Base-by-base conservation (phyloP, 2,113 vertebrate species). In the Thalassarche chlororhynchos region DNA sequence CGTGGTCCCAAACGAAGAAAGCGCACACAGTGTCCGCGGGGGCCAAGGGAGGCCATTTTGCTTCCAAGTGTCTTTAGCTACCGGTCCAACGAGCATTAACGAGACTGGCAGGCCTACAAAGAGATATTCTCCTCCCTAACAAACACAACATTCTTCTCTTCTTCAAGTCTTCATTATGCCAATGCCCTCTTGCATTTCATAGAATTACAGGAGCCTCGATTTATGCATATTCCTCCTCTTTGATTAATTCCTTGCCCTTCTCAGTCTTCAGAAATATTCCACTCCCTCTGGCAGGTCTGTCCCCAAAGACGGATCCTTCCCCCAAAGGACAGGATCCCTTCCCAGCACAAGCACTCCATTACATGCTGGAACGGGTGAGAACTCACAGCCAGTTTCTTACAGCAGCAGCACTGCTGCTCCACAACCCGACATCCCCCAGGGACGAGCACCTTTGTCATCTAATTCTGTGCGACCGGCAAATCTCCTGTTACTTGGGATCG, bases 381-480 rank as follows among this genome's bases (percentile, higher is more conserved):
- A 21, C 47, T 15, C 5, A 24, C 23, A 46, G 54, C 9, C n/a
- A 14, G 51, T 25, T 24, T 23, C 23, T 12, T 3, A 6, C 25
- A 55, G 65, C 58, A 77, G 46, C 28, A 40, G 68, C 44, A 12
- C 42, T 32, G 46, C 55, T 23, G 60, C 68, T 60, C 38, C 38
- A 31, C 34, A 7, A 7, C 36, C 17, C 3, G 0, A 36, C 10
- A 16, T 2, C 18, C 10, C 14, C 21, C 12, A 1, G 18, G 62
- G 29, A 26, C 11, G 1, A 40, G 46, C 55, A 14, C 25, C 74
- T 65, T 17, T 3, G 0, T 10, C 16, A 32, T 14, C 83, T 3
- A n/a, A 29, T 12, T 3, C 68, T 17, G 21, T 4, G 14, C 6
- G 8, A n/a, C 18, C 12, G 8, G 26, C 25, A 26, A 17, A 32